Base-by-base conservation (phyloP, 2,888 invertebrate genomes). In the Drosophila rubida region DNA sequence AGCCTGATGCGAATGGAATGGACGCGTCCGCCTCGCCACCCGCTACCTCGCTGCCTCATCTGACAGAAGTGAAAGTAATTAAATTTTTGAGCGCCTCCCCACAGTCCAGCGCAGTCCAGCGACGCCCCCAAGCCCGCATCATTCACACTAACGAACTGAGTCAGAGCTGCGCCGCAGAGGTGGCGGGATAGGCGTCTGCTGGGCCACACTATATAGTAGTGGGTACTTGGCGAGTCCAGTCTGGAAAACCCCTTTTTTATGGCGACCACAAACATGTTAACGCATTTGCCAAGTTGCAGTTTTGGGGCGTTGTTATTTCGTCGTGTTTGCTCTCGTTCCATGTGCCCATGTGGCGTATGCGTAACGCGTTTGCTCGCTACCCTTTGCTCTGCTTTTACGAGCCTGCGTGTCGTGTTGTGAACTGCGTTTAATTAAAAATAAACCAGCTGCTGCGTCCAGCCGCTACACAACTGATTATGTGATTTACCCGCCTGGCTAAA, bases 31-130 rank as follows among this genome's bases (percentile, higher is more conserved):
- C 5, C 41, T 6, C n/a, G n/a, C n/a, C n/a, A n/a, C n/a, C n/a
- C 30, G 9, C 32, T 45, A 51, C 41, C 32, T 53, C 30, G 9
- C 32, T 45, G 55, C 41, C 32, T 53, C 25, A 70, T 55, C 60
- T 68, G 72, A 25, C 78, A 82, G 79, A 78, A 87, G 81, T 87
- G 84, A 87, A 84, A 87, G 87, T 84, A 84, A 84, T 84, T 84
- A 87, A 84, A 84, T 87, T 84, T 84, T 82, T 82, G 71, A 81
- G 70, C 69, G 35, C 39, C 51, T 14, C 9, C 27, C 16, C 9
- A 39, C 6, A 23, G 25, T 25, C 25, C 25, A 25, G 6, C 25
- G 25, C 6, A 25, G 25, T 6, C 19, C 19, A 19, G 1, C 1
- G 19, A 39, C 67, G 6, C 44, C 44, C 54, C 19, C 30, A 30